A percentile compares a stretch with the other conserved stretches of the same genome.
Evolutionary conservation across 1,140 invertebrate genomes (phyloP).

Genomic region (Drosophila suzukii): DNA sequence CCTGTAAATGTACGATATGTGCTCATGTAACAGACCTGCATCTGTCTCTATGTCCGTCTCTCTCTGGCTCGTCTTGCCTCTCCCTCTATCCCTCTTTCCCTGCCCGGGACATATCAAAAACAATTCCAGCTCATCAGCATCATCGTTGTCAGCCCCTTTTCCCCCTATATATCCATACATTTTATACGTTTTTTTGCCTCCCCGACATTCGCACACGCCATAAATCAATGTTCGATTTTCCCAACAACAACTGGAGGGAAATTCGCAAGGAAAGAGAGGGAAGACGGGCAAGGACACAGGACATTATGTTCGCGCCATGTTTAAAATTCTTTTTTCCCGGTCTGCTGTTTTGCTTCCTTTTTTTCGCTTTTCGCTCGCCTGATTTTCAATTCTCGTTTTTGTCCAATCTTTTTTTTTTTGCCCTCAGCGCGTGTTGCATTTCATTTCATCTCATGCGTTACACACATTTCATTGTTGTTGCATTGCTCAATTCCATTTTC

Average conservation of each 20-base stretch:
- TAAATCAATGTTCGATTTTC: constrained; percentile 79
- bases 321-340: constrained; percentile 65
- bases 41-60: constrained; percentile 39
- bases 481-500: constrained; percentile 53
- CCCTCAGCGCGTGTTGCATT: constrained; percentile 62
- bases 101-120: constrained; percentile 73
- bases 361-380: constrained; percentile 45
- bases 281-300: constrained; percentile 76
- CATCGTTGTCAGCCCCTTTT: constrained; percentile 64
- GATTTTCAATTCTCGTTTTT: constrained; percentile 62
- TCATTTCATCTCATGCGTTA: constrained; percentile 78
- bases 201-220: constrained; percentile 71
- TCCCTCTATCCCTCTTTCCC: constrained; percentile 10
- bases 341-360: constrained; percentile 40
- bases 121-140: constrained; percentile 80
- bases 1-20: constrained; percentile 28
- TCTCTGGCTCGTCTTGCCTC: constrained; percentile 34
- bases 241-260: constrained; percentile 58
- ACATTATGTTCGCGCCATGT: constrained; percentile 84
- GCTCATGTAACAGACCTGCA: constrained; percentile 62
- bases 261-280: constrained; percentile 48
- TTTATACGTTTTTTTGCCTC: constrained; percentile 51
- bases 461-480: constrained; percentile 71
- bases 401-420: constrained; percentile 45
- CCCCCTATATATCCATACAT: constrained; percentile 27